Evolutionary conservation across 2,888 invertebrate genomes (phyloP), one percentile per base, ranked within the genome.

Genomic region (Branchipolynoe longqiensis): DNA sequence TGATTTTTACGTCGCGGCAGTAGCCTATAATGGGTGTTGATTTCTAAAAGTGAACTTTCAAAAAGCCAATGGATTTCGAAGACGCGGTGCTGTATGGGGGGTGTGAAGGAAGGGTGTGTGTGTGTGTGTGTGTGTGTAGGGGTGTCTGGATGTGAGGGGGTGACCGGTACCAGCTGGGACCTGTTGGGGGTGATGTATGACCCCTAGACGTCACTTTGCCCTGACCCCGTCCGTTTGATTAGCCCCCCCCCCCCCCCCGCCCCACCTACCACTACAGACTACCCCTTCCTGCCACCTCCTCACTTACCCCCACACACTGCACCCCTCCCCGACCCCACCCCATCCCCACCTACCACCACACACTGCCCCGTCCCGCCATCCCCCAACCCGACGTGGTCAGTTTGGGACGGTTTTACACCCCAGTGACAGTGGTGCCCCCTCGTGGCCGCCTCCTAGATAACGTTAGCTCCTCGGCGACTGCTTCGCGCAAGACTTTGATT

Each of bases 141-240:
- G 41, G 38, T 28, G 1, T 33, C 12, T 12, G n/a, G n/a, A n/a
- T n/a, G 69, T 36, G 58, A 22, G 12, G 69, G 25, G 22, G 12
- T 78, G 78, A 78, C 78, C 41, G 41, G 12, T 78, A 6, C 48
- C 78, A 78, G 78, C 78, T 78, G 78, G 78, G 48, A 18, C 41
- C 54, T 78, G 78, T 78, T 78, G 41, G 41, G 78, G 28, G 78
- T 78, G 78, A 78, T 78, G 31, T 78, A 78, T 58, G 82, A 58
- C 82, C 82, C 28, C 33, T 31, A 25, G 14, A 12, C 18, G 38
- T 56, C 82, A 82, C 82, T 58, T 25, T 28, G 22, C 8, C 36
- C 54, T 12, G 58, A 58, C 82, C 6, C 31, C n/a, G 58, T 22
- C 58, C 82, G 14, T n/a, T 58, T 82, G 58, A 82, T 82, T 82